Evolutionary conservation across 2,888 invertebrate species (phyloP).

Genomic region (Chelonus formosanus): DNA sequence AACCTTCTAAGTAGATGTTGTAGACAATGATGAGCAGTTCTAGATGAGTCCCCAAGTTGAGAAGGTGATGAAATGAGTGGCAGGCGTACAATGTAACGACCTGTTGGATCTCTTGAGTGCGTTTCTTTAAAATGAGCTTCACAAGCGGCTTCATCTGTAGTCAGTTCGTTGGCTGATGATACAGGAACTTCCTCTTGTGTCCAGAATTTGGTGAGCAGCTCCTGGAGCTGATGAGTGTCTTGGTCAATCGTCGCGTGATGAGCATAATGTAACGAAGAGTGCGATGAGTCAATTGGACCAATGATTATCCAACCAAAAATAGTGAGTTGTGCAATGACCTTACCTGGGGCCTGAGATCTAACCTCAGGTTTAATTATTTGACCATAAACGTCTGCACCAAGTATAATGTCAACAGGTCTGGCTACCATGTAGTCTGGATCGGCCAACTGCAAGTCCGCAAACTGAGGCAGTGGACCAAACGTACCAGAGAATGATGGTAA

Average conservation of each 20-base stretch:
- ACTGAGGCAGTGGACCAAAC: too few relatives aligned
- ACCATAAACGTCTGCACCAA: constrained; percentile 1
- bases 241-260: not conserved
- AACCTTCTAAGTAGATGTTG: not conserved
- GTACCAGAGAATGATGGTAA: too few relatives aligned
- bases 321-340: constrained; percentile 4
- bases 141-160: constrained; percentile 1
- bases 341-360: not conserved
- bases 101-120: constrained; percentile 8
- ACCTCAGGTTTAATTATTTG: not conserved
- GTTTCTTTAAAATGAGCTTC: constrained; percentile 10
- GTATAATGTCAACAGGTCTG: constrained; percentile 1
- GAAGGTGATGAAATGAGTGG: constrained; percentile 4
- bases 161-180: not conserved
- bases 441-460: not conserved
- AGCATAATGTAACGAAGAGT: not conserved
- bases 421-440: not conserved
- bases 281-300: not conserved
- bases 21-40: not conserved
- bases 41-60: too few relatives aligned
- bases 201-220: constrained; percentile 19
- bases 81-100: constrained; percentile 12
- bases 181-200: constrained; percentile 9
- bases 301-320: constrained; percentile 3
- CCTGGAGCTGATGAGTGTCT: not conserved